A percentile compares a stretch with the other conserved stretches of the same genome.
Evolutionary conservation across 2,797 vertebrate genomes (phyloP).

Genomic region (Sebastes nivosus): DNA sequence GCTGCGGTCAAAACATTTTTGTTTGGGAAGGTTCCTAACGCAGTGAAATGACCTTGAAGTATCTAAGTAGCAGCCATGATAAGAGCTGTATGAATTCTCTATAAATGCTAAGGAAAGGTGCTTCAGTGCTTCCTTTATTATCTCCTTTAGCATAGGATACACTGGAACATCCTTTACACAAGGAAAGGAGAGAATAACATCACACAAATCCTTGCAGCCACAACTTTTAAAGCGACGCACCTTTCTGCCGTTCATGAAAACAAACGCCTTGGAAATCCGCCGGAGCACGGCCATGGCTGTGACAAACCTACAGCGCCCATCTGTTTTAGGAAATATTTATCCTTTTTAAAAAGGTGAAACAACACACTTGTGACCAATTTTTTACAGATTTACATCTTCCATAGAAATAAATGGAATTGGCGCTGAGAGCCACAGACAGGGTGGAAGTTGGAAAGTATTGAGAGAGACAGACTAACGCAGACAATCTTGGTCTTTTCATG

Average conservation of each 20-base stretch:
- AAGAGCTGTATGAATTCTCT: too few relatives aligned
- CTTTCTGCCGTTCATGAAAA: too few relatives aligned
- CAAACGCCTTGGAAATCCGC: accelerated
- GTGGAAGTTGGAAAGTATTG: background rate
- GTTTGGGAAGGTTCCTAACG: too few relatives aligned
- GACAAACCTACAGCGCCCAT: background rate
- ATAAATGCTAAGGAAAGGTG: too few relatives aligned
- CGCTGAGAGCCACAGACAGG: background rate
- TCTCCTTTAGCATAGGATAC: too few relatives aligned
- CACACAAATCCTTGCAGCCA: accelerated
- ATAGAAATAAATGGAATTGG: background rate
- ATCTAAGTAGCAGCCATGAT: too few relatives aligned
- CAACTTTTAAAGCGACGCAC: too few relatives aligned
- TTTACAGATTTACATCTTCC: background rate
- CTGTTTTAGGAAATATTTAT: background rate
- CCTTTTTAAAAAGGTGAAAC: background rate
- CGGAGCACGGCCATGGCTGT: accelerated
- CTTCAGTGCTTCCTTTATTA: too few relatives aligned
- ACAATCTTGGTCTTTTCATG: background rate
- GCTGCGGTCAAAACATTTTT: too few relatives aligned
- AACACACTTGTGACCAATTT: background rate
- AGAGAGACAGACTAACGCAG: accelerated
- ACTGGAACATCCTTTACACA: accelerated
- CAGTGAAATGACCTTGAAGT: too few relatives aligned
- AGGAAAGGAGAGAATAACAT: too few relatives aligned